Base-by-base conservation (phyloP, 2,113 vertebrate genomes). In the Bubo bubo region DNA sequence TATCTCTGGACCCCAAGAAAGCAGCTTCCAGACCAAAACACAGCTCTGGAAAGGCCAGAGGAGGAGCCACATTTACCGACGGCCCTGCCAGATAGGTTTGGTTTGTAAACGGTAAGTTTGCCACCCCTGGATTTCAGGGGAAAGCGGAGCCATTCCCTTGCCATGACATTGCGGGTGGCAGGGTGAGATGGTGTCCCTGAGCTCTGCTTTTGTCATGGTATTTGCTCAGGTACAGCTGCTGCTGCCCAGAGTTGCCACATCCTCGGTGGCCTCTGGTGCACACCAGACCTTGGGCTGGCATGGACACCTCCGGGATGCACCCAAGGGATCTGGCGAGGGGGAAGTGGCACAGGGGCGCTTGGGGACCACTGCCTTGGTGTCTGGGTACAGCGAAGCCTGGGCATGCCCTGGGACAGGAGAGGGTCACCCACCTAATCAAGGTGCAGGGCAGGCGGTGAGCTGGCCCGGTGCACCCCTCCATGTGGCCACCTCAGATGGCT, bases 221-320 rank as follows among this genome's bases (percentile, higher is more conserved):
- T 30, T 79, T 58, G 34, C 55, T 76, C 49, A 37, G 71, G 21
- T 41, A 52, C 47, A 79, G 80, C 50, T 4, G 0, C 70, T 1
- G 5, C 43, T 79, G 49, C 37, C 43, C 76, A 64, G 77, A 3
- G 5, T 30, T 81, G 55, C 39, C 9, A 4, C 79, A 45, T 71
- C n/a, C 23, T 14, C 7, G 0, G 0, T 7, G 41, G 14, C 9
- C 58, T 16, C 49, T 0, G 0, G 32, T 15, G 35, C 60, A 49
- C 30, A 24, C 3, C 45, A 79, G 71, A 35, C 39, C 39, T 37
- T 11, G 60, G 49, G 28, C 37, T 67, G 56, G 41, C 71, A 53
- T 4, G 0, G 21, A 28, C 21, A 24, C 15, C 30, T 62, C 53
- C 0, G 1, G 2, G 26, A 39, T 9, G 73, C 16, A 30, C 55